Base-by-base conservation (phyloP, 2,888 invertebrate species). In the Calameuta idolon region DNA sequence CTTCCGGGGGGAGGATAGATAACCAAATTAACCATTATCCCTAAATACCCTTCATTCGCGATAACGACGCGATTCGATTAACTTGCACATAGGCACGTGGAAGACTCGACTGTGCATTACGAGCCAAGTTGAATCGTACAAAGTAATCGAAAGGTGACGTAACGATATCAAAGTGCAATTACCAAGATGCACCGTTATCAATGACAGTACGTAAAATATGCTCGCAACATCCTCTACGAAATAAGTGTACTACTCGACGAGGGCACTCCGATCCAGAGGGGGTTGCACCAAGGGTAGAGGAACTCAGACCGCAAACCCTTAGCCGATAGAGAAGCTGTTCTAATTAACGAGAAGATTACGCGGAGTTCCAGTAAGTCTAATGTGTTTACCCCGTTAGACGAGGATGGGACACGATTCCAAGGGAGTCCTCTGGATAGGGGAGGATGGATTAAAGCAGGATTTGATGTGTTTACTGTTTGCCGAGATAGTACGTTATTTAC, bases 311-410 rank as follows among this genome's bases (percentile, higher is more conserved):
- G 55, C 55, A 55, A 55, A 9, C 15, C 55, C 55, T 55, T 23
- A 55, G 55, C 23, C 55, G 55, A 55, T 55, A 55, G 55, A 55
- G 55, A 55, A 71, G 34, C 34, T 71, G 71, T 33, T 71, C 71
- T 34, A 71, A 71, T 71, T 71, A 71, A 71, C 71, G 71, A 31
- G 71, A 71, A 71, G 71, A 71, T 71, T 71, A 71, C 31, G 34
- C 71, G 33, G 33, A 71, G 31, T 71, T 71, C 34, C 33, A 34
- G 11, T 31, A 71, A 71, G 71, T 71, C 71, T 71, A 71, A 71
- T 34, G 71, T 71, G 71, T 71, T 71, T 71, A 71, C 71, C 55
- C 55, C 55, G 71, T 71, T 71, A 71, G 71, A 4, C 71, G 71
- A 71, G 31, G 71, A 31, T 31, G 34, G 71, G 15, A 31, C 71